Conservation (phyloP, 2,797 vertebrate genomes). For the Melanitta fusca region DNA sequence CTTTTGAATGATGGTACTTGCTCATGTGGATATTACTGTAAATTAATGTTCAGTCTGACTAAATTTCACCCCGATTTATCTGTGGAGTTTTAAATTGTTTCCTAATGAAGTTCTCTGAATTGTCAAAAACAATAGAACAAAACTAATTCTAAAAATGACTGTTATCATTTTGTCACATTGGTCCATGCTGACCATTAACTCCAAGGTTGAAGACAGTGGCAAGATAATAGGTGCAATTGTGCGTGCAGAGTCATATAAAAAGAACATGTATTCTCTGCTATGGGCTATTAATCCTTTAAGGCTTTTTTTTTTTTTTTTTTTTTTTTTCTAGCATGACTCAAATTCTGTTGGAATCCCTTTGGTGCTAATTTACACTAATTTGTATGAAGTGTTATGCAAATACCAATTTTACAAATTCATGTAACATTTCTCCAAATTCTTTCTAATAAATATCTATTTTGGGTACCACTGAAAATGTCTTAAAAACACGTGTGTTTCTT, state of each 20-base stretch:
- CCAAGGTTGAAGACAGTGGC: background rate
- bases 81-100: background rate
- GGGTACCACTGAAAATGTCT: background rate
- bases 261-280: background rate
- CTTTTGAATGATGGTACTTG: background rate
- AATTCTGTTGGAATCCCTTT: too few species aligned
- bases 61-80: background rate
- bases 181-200: background rate
- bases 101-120: background rate
- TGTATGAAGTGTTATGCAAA: too few species aligned
- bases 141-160: background rate
- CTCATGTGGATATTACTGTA: background rate
- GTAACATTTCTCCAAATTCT: too few species aligned
- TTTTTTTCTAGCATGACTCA: background rate
- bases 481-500: background rate
- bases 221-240: background rate
- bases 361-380: too few species aligned
- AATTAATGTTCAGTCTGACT: background rate
- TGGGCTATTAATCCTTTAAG: background rate
- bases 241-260: background rate
- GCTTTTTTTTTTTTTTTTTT: too few species aligned
- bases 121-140: background rate
- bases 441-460: background rate
- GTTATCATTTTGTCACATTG: background rate
- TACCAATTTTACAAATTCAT: too few species aligned